A percentile compares a stretch with the other conserved stretches of the same genome.
Conservation (phyloP, 92 coral and sea anemone genomes). For the Porites divaricata region DNA sequence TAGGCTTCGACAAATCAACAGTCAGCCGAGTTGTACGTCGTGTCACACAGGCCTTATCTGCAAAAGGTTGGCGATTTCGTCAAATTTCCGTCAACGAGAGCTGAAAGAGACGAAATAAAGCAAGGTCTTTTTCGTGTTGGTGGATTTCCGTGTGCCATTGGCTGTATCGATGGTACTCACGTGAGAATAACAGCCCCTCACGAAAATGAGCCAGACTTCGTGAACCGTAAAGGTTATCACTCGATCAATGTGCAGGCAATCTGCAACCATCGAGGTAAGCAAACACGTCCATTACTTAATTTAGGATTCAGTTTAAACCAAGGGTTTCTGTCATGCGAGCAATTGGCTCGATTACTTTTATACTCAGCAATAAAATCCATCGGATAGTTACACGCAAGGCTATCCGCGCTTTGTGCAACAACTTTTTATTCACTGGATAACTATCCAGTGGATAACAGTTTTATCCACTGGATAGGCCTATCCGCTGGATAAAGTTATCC, state of each 20-base stretch:
- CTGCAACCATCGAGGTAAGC: conserved; percentile 46
- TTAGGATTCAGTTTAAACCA: too few relatives aligned
- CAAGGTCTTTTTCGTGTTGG: conserved; percentile 28
- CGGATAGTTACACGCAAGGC: too few relatives aligned
- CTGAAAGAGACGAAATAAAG: conserved; percentile 19
- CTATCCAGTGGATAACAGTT: too few relatives aligned
- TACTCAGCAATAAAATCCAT: too few relatives aligned
- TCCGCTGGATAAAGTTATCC: too few relatives aligned
- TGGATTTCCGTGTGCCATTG: conserved; percentile 43
- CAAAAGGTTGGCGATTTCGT: conserved; percentile 16
- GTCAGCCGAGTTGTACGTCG: conserved; percentile 50
- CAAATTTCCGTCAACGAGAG: conserved; percentile 11
- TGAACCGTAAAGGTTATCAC: conserved; percentile 46
- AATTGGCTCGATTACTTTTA: too few relatives aligned
- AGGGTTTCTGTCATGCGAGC: too few relatives aligned
- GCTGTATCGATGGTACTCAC: conserved; percentile 30
- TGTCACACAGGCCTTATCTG: conserved; percentile 42
- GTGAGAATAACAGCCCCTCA: conserved; percentile 25
- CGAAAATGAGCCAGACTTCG: too few relatives aligned
- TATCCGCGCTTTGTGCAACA: too few relatives aligned
- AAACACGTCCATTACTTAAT: neutral
- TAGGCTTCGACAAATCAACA: conserved; percentile 46
- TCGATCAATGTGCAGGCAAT: conserved; percentile 40
- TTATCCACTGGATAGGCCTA: too few relatives aligned
- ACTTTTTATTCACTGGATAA: too few relatives aligned